These are phyloP conservation scores for Corvus cornix DNA, from an alignment of 2,113 vertebrate species.

Conservation along the genomic window DNA sequence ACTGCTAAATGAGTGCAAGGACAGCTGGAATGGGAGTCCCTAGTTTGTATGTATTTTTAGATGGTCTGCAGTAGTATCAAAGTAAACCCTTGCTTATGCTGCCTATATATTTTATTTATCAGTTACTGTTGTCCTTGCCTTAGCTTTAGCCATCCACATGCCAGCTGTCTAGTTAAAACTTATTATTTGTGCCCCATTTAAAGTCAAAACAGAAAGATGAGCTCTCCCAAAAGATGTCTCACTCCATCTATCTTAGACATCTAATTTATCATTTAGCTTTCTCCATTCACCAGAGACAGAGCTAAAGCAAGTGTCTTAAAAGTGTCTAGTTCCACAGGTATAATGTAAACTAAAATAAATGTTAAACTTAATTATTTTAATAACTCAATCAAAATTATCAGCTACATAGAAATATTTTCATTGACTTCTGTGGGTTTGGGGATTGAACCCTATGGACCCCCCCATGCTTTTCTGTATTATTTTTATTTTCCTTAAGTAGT, in stretches of 20 bases:
- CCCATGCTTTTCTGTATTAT: neutral
- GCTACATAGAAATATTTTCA: neutral
- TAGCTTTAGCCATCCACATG: neutral
- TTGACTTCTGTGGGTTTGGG: neutral
- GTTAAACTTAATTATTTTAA: neutral
- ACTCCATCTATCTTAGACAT: neutral
- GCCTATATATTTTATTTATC: constrained; percentile 1
- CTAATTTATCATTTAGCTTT: neutral
- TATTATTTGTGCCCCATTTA: constrained; percentile 35
- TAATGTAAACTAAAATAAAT: neutral
- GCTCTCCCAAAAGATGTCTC: neutral
- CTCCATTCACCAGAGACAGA: neutral
- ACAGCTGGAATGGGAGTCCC: neutral
- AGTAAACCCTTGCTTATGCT: neutral
- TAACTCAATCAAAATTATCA: neutral
- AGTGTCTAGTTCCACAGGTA: neutral
- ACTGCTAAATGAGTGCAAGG: neutral
- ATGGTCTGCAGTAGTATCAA: neutral
- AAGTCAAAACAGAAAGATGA: constrained; percentile 25
- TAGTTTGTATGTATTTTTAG: neutral
- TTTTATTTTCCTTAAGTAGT: neutral
- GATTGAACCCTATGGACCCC: neutral
- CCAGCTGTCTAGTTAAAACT: constrained; percentile 13
- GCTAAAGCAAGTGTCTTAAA: neutral
- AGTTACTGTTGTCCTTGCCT: neutral